Percentiles rank a stretch among this genome's conserved stretches.
Evolutionary conservation across 1,140 invertebrate genomes (phyloP).

Genomic region (Philaenus spumarius): DNA sequence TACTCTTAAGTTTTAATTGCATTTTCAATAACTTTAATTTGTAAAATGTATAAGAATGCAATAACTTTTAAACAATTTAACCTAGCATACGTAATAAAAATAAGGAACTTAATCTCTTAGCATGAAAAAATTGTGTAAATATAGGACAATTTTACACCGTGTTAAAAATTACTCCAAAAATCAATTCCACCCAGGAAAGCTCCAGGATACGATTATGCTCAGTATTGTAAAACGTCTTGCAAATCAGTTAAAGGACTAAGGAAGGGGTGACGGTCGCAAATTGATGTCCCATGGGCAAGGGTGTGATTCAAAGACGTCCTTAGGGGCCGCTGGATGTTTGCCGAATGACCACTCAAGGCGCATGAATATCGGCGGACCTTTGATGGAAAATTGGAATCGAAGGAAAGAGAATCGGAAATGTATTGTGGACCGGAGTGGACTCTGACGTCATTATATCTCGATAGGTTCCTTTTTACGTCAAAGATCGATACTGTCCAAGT

Average conservation of each 20-base stretch:
- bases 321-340: not conserved
- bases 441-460: too few species aligned
- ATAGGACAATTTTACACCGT: too few species aligned
- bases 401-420: constrained; percentile 14
- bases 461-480: too few species aligned
- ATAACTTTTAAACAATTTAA: too few species aligned
- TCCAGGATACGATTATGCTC: not conserved
- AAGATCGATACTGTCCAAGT: too few species aligned
- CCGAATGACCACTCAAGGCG: constrained; percentile 7
- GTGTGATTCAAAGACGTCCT: not conserved
- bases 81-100: too few species aligned
- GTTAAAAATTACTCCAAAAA: not conserved
- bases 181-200: not conserved
- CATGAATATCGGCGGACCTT: not conserved
- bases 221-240: not conserved
- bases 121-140: too few species aligned
- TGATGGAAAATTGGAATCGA: constrained; percentile 5
- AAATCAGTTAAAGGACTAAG: not conserved
- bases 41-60: too few species aligned
- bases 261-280: not conserved
- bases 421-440: too few species aligned
- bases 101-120: too few species aligned
- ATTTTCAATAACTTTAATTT: not conserved
- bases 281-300: not conserved
- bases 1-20: not conserved